Base-by-base conservation (phyloP, 2,888 invertebrate genomes). In the Melanophora roralis region DNA sequence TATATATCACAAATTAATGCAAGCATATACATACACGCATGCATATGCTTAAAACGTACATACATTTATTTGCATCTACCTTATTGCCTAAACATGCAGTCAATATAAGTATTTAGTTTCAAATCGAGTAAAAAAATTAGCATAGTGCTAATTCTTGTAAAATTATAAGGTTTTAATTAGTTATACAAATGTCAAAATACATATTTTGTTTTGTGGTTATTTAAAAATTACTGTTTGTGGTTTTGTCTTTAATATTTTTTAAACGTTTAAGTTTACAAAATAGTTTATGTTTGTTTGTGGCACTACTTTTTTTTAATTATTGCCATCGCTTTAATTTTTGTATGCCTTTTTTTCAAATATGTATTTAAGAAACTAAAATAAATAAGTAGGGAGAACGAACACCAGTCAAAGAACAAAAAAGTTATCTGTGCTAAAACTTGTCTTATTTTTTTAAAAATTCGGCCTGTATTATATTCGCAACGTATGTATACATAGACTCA, bases 171-270 rank as follows among this genome's bases (percentile, higher is more conserved):
- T 64, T 64, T 59, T 49, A 74, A 74, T 74, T 59, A 34, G 43
- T 43, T 43, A 67, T 67, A n/a, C n/a, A n/a, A n/a, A 74, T 74
- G 74, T 74, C 67, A 74, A 74, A 74, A 74, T 74, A 74, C 67
- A 67, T 40, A 51, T 67, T 74, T 74, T 67, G 27, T 27, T n/a
- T 59, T 40, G 74, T 60, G 74, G 65, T 67, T 67, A 49, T 67
- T 51, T 7, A 27, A 65, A 38, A 40, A 51, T 23, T 65, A 51
- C 40, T 65, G 51, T 6, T 40, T 74, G 67, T 53, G 67, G 64
- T 74, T 74, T 67, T 40, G 1, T 7, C 14, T 62, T 60, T 55
- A 57, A 47, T 8, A 59, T 14, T 55, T 32, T 68, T 14, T 14
- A 45, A 60, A 60, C 32, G 60, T 57, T 23, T 69, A 51, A 12